Evolutionary conservation across 2,797 vertebrate genomes (phyloP).

Genomic region (Odontamblyopus lacepedii): DNA sequence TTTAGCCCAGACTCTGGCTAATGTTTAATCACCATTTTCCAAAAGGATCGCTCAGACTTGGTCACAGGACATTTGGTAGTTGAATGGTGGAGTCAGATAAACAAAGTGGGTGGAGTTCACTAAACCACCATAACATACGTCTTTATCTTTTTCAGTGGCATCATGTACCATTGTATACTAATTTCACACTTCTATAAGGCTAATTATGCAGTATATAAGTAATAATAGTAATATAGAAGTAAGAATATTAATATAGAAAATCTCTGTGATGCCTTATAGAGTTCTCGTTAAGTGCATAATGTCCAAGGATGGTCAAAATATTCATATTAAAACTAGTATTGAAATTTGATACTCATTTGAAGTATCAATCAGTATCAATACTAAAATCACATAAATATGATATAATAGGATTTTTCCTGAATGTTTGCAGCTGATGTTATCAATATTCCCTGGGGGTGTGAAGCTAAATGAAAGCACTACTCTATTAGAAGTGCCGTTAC

Average conservation of each 20-base stretch:
- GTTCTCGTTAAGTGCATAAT: neutral
- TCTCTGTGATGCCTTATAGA: neutral
- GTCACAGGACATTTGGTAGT: slow-evolving; percentile 1
- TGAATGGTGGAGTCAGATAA: slow-evolving; percentile 43
- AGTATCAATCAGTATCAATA: too few species aligned
- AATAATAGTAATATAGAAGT: too few species aligned
- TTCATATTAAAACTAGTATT: neutral
- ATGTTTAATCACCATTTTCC: too few species aligned
- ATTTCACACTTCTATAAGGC: neutral
- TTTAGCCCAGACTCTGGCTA: neutral
- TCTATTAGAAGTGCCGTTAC: too few species aligned
- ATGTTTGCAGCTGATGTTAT: too few species aligned
- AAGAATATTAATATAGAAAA: too few species aligned
- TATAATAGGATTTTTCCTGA: too few species aligned
- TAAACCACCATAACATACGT: slow-evolving; percentile 1
- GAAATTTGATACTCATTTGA: too few species aligned
- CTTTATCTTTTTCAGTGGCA: neutral
- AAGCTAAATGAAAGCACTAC: too few species aligned
- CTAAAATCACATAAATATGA: too few species aligned
- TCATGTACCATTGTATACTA: neutral
- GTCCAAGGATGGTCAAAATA: too few species aligned
- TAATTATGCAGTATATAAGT: neutral
- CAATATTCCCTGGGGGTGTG: too few species aligned
- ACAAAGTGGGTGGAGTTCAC: slow-evolving; percentile 36
- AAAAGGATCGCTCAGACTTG: neutral